Evolutionary conservation across 2,888 invertebrate species (phyloP).

Genomic region (Nineta flava): DNA sequence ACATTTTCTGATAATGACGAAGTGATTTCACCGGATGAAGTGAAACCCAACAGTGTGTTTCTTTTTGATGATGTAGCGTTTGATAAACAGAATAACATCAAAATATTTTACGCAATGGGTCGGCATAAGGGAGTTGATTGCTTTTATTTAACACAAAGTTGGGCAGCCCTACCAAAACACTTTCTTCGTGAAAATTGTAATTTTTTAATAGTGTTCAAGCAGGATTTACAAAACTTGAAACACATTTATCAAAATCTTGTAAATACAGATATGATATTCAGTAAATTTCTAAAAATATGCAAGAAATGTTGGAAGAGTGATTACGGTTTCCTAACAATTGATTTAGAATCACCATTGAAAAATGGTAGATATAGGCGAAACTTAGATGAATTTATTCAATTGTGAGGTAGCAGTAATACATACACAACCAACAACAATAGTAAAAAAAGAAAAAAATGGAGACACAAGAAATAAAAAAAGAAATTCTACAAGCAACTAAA

Average conservation of each 20-base stretch:
- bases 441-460: not conserved
- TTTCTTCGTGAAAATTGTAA: too few species aligned
- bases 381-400: too few species aligned
- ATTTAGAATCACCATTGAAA: too few species aligned
- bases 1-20: constrained; percentile 1
- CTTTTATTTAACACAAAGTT: too few species aligned
- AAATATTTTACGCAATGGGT: not conserved
- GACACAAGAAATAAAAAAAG: not conserved
- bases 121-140: not conserved
- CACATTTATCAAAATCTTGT: not conserved
- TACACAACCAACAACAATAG: too few species aligned
- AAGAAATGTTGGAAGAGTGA: constrained; percentile 16
- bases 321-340: too few species aligned
- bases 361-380: too few species aligned
- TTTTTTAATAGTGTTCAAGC: too few species aligned
- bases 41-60: not conserved
- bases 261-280: constrained; percentile 14
- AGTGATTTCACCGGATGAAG: not conserved
- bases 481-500: not conserved
- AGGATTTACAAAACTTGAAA: not conserved
- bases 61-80: not conserved
- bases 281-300: constrained; percentile 19
- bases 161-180: too few species aligned
- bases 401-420: too few species aligned
- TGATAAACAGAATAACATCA: not conserved